phyloP scores from a whole-genome alignment of 2,888 invertebrate species.

The Cryptocephalus primarius region DNA sequence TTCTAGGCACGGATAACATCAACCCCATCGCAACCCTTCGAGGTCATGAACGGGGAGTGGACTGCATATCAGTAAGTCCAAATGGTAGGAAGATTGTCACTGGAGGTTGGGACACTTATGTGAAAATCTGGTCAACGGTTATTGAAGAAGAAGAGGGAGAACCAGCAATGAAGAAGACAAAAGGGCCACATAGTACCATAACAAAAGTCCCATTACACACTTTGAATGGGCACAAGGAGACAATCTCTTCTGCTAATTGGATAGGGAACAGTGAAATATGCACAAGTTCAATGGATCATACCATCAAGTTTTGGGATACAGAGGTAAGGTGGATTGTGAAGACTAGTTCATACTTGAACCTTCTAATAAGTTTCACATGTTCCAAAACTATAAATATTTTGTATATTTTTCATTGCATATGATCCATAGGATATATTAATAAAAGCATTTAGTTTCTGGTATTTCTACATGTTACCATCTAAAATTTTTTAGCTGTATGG shows the following conservation, averaged over 20 bases:
- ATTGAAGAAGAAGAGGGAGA: conserved; percentile 25
- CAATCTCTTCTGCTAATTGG: conserved; percentile 79
- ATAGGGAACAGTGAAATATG: conserved; percentile 64
- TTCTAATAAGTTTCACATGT: too few relatives aligned
- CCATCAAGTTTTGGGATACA: conserved; percentile 88
- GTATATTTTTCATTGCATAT: too few relatives aligned
- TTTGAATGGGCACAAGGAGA: conserved; percentile 86
- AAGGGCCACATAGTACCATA: conserved; percentile 15
- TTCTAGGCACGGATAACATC: conserved; percentile 50
- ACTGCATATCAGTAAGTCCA: conserved; percentile 70
- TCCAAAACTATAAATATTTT: too few relatives aligned
- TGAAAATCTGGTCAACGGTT: conserved; percentile 81
- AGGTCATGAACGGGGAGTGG: conserved; percentile 88
- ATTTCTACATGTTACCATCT: neutral
- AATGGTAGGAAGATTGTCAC: conserved; percentile 59
- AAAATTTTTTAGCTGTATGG: conserved; percentile 47
- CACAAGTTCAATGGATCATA: conserved; percentile 93
- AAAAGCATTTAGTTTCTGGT: too few relatives aligned
- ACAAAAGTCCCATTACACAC: conserved; percentile 71
- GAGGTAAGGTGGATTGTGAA: conserved; percentile 45
- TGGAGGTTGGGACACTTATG: conserved; percentile 85
- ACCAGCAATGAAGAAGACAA: conserved; percentile 28
- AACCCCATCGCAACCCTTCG: conserved; percentile 72
- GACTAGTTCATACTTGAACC: too few relatives aligned
- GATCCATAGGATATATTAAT: too few relatives aligned